A percentile compares a stretch with the other conserved stretches of the same genome.
phyloP scores from a whole-genome alignment of 2,797 vertebrate species.

The Tragopan temminckii region DNA sequence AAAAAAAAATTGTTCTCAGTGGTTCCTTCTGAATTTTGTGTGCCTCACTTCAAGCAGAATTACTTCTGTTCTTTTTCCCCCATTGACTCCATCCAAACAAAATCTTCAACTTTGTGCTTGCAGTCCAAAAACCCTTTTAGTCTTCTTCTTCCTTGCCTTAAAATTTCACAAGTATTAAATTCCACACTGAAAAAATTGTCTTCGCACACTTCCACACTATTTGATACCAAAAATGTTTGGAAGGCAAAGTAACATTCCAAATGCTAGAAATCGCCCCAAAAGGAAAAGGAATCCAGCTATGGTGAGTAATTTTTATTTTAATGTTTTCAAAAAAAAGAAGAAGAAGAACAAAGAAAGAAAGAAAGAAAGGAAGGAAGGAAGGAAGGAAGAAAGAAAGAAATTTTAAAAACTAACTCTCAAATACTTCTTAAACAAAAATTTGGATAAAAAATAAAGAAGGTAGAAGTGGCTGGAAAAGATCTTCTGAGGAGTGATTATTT shows the following conservation, averaged over 20 bases:
- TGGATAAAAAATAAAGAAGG: conserved; percentile 11
- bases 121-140: conserved; percentile 37
- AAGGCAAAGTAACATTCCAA: conserved; percentile 28
- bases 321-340: fast-evolving
- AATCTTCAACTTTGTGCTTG: not conserved
- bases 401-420: not conserved
- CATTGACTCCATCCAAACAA: not conserved
- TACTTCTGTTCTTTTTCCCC: not conserved
- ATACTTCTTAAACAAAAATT: not conserved
- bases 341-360: too few relatives aligned
- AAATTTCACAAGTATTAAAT: conserved; percentile 36
- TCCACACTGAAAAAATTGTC: conserved; percentile 1
- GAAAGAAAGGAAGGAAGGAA: too few relatives aligned
- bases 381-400: too few relatives aligned
- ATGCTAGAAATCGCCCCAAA: not conserved
- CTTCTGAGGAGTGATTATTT: conserved; percentile 41
- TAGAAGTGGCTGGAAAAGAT: conserved; percentile 55
- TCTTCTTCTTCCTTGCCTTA: not conserved
- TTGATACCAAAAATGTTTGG: conserved; percentile 11
- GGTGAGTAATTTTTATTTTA: not conserved
- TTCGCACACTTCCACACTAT: not conserved
- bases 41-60: not conserved
- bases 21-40: conserved; percentile 18
- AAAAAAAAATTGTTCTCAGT: not conserved
- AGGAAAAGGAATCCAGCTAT: not conserved